Percentiles rank a stretch among this genome's conserved stretches.
Evolutionary conservation across 2,888 invertebrate species (phyloP).

Genomic region (Elysia crispata): DNA sequence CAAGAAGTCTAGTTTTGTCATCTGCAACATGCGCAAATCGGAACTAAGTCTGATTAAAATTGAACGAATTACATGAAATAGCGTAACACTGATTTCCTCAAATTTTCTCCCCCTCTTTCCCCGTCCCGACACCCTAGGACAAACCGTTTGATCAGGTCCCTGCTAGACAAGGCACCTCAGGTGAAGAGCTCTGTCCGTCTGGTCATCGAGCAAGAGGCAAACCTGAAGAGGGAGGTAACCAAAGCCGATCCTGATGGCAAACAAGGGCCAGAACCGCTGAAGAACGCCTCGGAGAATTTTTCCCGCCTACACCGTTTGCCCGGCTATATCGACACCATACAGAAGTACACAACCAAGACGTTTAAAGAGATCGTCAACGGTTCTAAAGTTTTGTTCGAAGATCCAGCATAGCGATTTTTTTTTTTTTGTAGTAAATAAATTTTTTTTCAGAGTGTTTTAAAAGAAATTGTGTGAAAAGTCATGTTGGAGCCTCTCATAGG

Average conservation of each 20-base stretch:
- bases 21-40: too few species aligned
- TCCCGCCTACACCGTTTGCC: slow-evolving; percentile 60
- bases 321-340: slow-evolving; percentile 59
- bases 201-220: slow-evolving; percentile 62
- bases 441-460: too few species aligned
- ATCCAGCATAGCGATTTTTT: not conserved
- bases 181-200: slow-evolving; percentile 60
- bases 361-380: slow-evolving; percentile 62
- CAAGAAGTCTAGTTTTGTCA: too few species aligned
- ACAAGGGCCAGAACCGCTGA: slow-evolving; percentile 60
- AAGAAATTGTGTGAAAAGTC: too few species aligned
- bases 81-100: too few species aligned
- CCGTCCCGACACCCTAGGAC: slow-evolving; percentile 30
- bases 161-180: slow-evolving; percentile 60
- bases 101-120: too few species aligned
- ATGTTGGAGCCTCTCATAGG: too few species aligned
- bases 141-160: slow-evolving; percentile 60
- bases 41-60: too few species aligned
- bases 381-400: slow-evolving; percentile 58
- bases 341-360: slow-evolving; percentile 58
- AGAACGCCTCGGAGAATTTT: slow-evolving; percentile 62
- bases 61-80: too few species aligned
- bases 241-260: slow-evolving; percentile 59
- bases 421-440: too few species aligned
- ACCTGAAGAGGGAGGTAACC: slow-evolving; percentile 60